Base-by-base conservation (phyloP, 1,140 invertebrate species). In the Drosophila oshimai region DNA sequence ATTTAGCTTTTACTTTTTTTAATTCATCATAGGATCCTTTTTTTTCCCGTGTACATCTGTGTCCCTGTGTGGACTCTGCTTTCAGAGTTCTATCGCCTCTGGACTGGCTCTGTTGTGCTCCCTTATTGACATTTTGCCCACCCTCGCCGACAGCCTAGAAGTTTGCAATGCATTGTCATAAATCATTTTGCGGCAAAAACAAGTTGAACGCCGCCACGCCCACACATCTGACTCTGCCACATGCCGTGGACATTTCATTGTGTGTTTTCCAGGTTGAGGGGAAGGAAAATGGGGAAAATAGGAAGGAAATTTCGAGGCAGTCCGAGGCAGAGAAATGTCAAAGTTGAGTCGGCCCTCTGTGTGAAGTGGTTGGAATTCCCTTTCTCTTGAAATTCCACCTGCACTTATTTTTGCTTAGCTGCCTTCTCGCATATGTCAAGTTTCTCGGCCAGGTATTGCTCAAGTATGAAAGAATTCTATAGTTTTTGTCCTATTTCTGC, bases 181-280 rank as follows among this genome's bases (percentile, higher is more conserved):
- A 84, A 84, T 84, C 80, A 84, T 84, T 77, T 78, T 78, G 65
- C 74, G 79, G 79, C 62, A 67, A 65, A 84, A 84, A 78, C 79
- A 84, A 83, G 69, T 70, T 64, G 55, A 36, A 47, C 39, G 53
- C 15, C 46, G 45, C 57, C 74, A 79, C 55, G 69, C 75, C 70
- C 67, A 55, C 68, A 49, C 53, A 73, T 44, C 45, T 53, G 67
- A 57, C 53, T 60, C 53, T 60, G 68, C 67, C 68, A 65, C 67
- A 71, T 42, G 68, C 68, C 68, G 55, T 72, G 55, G 68, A 73
- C 57, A 73, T 73, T 54, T 42, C 47, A 53, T 73, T 73, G 64
- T 69, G 64, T 69, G 42, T 39, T 20, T 50, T 22, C 34, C 42
- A 12, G 42, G 18, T 15, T 24, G n/a, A 45, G 39, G 18, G 24